Percentiles rank a stretch among this genome's conserved stretches.
Evolutionary conservation across 2,888 invertebrate genomes (phyloP).

Genomic region (Shargacucullia verbasci): DNA sequence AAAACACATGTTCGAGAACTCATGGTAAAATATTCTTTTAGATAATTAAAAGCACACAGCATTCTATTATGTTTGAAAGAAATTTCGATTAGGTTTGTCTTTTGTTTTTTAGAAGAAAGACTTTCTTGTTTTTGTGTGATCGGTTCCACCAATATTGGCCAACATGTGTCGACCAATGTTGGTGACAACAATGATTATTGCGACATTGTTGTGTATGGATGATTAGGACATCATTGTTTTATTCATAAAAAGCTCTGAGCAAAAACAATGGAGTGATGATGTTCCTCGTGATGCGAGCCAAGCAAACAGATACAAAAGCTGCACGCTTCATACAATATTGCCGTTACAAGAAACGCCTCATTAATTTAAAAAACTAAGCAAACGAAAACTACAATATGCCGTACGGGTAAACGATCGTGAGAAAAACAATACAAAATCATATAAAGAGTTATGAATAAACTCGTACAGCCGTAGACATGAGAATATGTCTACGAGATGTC

Average conservation of each 20-base stretch:
- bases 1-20: constrained; percentile 25
- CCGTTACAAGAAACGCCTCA: no score
- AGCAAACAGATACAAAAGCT: constrained; percentile 8
- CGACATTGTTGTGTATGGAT: constrained; percentile 21
- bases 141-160: constrained; percentile 37
- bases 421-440: no score
- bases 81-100: constrained; percentile 31
- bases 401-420: no score
- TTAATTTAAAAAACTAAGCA: no score
- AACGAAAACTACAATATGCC: no score
- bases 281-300: constrained; percentile 5
- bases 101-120: constrained; percentile 48
- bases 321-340: neutral
- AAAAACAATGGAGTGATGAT: constrained; percentile 13
- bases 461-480: no score
- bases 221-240: constrained; percentile 30
- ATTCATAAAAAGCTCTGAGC: neutral
- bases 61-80: constrained; percentile 34
- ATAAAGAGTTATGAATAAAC: no score
- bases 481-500: no score
- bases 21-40: constrained; percentile 26
- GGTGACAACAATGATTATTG: constrained; percentile 25
- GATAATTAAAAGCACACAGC: constrained; percentile 31
- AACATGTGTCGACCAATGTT: constrained; percentile 38
- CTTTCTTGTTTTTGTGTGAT: constrained; percentile 40